Percentiles rank a stretch among this genome's conserved stretches.
Conservation (phyloP, 2,797 vertebrate species). For the Microhierax caerulescens region DNA sequence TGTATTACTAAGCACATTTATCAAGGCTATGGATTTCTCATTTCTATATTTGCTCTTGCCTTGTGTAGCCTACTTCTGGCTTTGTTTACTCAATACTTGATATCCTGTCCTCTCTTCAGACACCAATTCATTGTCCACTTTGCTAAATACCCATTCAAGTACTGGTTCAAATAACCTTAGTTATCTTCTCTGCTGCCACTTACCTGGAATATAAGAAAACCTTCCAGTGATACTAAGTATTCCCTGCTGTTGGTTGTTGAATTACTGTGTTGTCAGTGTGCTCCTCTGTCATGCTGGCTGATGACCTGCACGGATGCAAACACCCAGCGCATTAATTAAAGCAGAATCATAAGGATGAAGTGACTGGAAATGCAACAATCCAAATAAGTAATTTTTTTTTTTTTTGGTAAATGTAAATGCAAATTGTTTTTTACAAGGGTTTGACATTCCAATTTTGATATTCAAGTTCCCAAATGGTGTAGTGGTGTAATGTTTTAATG, state of each 20-base stretch:
- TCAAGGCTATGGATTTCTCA: not conserved
- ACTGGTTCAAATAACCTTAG: not conserved
- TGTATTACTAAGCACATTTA: not conserved
- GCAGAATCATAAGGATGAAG: not conserved
- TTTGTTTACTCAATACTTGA: not conserved
- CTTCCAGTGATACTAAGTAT: not conserved
- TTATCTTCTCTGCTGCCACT: not conserved
- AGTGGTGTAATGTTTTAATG: not conserved
- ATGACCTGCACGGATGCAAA: not conserved
- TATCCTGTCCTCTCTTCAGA: not conserved
- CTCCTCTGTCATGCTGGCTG: not conserved
- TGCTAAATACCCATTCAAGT: not conserved
- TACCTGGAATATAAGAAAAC: not conserved
- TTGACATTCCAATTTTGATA: not conserved
- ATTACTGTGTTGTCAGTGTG: not conserved
- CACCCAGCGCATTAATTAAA: not conserved
- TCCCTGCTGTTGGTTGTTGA: not conserved
- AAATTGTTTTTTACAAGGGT: not conserved
- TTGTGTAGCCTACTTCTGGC: not conserved
- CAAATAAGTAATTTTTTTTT: not conserved
- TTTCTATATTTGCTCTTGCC: not conserved
- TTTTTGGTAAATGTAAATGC: not conserved
- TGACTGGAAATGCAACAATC: not conserved
- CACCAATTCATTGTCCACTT: not conserved
- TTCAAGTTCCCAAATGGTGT: not conserved